phyloP scores from a whole-genome alignment of 2,797 vertebrate species.

The Takifugu ocellatus region DNA sequence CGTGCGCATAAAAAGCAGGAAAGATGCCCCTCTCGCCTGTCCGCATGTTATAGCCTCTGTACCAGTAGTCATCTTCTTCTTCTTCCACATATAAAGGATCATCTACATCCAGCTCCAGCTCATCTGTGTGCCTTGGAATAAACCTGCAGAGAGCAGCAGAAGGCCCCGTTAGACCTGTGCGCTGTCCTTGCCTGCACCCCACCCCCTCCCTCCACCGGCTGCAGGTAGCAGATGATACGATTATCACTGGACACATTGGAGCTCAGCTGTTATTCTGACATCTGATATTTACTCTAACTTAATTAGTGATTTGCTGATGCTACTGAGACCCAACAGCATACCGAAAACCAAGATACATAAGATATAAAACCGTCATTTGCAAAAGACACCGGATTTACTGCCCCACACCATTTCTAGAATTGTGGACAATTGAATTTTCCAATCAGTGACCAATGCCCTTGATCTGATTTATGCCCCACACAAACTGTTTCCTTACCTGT shows the following conservation, averaged over 20 bases:
- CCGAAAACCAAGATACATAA: background rate
- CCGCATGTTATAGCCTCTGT: conserved; percentile 95
- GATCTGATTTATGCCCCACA: background rate
- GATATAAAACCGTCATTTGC: conserved; percentile 5
- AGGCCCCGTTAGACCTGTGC: too few relatives aligned
- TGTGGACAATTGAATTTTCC: background rate
- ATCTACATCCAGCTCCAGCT: conserved; percentile 94
- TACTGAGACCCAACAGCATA: conserved; percentile 2
- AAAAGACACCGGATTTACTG: background rate
- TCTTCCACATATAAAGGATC: conserved; percentile 92
- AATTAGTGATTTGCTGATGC: conserved; percentile 26
- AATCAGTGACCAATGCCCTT: background rate
- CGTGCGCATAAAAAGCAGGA: conserved; percentile 94
- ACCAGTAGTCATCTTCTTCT: conserved; percentile 98
- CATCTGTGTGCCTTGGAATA: conserved; percentile 93
- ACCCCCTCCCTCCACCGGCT: background rate
- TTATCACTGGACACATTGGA: background rate
- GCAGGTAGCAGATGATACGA: background rate
- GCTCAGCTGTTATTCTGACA: background rate
- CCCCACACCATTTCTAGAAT: background rate
- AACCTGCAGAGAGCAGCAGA: conserved; percentile 78
- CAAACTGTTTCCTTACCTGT: conserved; percentile 80
- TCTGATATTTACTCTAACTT: background rate
- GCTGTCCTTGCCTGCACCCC: too few relatives aligned
- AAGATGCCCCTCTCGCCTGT: conserved; percentile 94